Conservation (phyloP, 53 echinoderm and acorn worm species). For the Mesocentrotus franciscanus region DNA sequence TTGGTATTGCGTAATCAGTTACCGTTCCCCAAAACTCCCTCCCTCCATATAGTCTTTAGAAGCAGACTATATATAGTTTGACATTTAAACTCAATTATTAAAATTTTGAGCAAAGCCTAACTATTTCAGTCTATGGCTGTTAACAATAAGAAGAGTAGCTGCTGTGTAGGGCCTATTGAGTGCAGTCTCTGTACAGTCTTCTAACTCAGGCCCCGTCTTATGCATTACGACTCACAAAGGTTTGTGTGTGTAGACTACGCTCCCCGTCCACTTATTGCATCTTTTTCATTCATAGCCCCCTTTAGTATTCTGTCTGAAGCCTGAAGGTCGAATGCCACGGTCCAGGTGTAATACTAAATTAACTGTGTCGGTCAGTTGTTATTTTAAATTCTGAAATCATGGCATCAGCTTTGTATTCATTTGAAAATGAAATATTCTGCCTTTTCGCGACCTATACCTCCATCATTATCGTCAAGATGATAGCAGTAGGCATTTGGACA, state of each 20-base stretch:
- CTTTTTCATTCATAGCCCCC: not conserved
- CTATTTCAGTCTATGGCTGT: not conserved
- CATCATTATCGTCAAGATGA: constrained; percentile 42
- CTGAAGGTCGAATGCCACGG: not conserved
- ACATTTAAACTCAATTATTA: not conserved
- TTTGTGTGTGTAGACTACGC: not conserved
- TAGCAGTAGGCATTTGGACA: constrained; percentile 36
- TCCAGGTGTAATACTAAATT: not conserved
- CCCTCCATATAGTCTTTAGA: not conserved
- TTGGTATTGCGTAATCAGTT: constrained; percentile 21
- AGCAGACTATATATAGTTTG: no score
- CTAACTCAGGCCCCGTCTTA: no score
- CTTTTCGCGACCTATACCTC: constrained; percentile 30
- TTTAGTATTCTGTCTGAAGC: not conserved
- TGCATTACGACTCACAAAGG: no score
- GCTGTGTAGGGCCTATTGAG: no score
- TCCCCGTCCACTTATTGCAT: not conserved
- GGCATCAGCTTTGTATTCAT: constrained; percentile 24
- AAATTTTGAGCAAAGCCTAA: no score
- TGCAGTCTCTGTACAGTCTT: no score
- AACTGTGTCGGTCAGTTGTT: not conserved
- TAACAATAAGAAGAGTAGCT: not conserved
- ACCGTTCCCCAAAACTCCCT: not conserved
- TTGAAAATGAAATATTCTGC: constrained; percentile 61
- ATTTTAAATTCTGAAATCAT: not conserved